Percentiles rank a stretch among this genome's conserved stretches.
Evolutionary conservation across 2,113 vertebrate species (phyloP).

Genomic region (Scortum barcoo): DNA sequence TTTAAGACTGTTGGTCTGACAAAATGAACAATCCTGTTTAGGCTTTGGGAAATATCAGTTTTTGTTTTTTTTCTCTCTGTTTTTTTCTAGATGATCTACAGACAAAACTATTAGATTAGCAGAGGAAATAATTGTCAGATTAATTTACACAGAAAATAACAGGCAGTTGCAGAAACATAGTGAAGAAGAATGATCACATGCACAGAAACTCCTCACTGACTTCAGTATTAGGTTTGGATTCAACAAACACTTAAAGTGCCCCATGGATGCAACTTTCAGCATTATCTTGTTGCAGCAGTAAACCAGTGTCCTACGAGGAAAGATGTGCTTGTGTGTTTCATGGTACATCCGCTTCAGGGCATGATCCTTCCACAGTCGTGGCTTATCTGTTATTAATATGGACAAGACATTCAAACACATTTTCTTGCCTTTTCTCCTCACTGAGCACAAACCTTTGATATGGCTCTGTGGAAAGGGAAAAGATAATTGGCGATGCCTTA

Average conservation of each 20-base stretch:
- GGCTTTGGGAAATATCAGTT: neutral
- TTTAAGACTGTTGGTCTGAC: neutral
- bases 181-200: neutral
- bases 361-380: slow-evolving; percentile 12
- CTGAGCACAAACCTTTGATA: slow-evolving; percentile 50
- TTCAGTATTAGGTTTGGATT: slow-evolving; percentile 21
- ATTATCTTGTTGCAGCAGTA: slow-evolving; percentile 4
- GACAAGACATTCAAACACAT: slow-evolving; percentile 42
- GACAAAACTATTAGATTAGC: neutral
- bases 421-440: slow-evolving; percentile 43
- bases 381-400: slow-evolving; percentile 66
- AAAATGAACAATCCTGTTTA: neutral
- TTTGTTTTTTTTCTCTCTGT: neutral
- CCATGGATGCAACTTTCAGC: neutral
- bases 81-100: neutral
- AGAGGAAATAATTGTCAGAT: neutral
- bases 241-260: slow-evolving; percentile 5
- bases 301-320: neutral
- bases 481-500: slow-evolving; percentile 38
- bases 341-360: slow-evolving; percentile 14
- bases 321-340: slow-evolving; percentile 5
- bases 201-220: neutral
- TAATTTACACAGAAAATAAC: slow-evolving; percentile 9
- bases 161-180: neutral
- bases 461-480: slow-evolving; percentile 18